These are phyloP conservation scores for Discoglossus pictus DNA, from an alignment of 2,797 vertebrate genomes.

Conservation along the genomic window DNA sequence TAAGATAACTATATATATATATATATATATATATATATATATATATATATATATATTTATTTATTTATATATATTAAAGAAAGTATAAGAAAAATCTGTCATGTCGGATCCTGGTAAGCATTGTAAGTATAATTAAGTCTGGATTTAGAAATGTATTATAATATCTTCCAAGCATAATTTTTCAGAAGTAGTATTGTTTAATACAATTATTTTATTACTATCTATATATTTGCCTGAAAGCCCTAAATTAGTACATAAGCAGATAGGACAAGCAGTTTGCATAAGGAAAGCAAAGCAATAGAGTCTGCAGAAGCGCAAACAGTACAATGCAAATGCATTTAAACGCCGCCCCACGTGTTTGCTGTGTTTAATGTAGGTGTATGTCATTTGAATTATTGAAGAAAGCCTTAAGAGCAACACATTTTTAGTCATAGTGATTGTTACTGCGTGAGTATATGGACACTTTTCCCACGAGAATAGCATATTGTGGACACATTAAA, in stretches of 20 bases:
- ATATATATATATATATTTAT: too few species aligned
- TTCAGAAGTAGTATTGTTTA: too few species aligned
- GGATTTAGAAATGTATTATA: too few species aligned
- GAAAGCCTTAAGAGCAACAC: constrained; percentile 70
- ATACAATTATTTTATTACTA: too few species aligned
- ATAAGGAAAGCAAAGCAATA: constrained; percentile 73
- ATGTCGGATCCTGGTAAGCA: too few species aligned
- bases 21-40: too few species aligned
- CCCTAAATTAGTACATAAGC: constrained; percentile 32
- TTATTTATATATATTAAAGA: too few species aligned
- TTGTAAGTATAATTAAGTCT: too few species aligned
- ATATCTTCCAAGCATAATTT: too few species aligned
- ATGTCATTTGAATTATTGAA: constrained; percentile 56
- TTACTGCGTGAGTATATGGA: constrained; percentile 65
- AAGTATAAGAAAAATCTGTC: too few species aligned
- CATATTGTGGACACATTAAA: constrained; percentile 70
- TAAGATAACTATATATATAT: too few species aligned
- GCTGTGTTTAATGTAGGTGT: constrained; percentile 52
- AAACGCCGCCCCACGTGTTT: constrained; percentile 15
- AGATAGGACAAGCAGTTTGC: constrained; percentile 63
- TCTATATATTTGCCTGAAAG: constrained; percentile 25
- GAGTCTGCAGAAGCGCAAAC: constrained; percentile 59
- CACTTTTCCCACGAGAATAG: constrained; percentile 69
- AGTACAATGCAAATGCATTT: constrained; percentile 30
- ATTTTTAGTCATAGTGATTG: constrained; percentile 75